phyloP scores from a whole-genome alignment of 2,888 invertebrate species.

The Myathropa florea region DNA sequence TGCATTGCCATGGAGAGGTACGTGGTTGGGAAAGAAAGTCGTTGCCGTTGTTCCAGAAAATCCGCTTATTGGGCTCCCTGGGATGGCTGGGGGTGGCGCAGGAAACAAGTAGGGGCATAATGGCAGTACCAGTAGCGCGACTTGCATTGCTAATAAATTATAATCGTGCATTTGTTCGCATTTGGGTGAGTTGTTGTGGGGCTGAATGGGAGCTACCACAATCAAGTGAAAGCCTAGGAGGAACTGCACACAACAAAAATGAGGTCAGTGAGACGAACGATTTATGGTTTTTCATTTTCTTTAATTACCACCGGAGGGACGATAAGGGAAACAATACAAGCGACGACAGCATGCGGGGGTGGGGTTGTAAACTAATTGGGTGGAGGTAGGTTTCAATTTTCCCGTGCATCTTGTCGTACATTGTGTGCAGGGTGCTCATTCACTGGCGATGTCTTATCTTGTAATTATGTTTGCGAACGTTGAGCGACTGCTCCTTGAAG shows the following conservation, averaged over 20 bases:
- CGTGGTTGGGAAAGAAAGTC: slow-evolving; percentile 23
- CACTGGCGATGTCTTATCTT: not conserved
- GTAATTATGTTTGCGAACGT: not conserved
- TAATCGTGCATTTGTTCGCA: slow-evolving; percentile 56
- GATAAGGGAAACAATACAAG: slow-evolving; percentile 49
- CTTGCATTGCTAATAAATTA: slow-evolving; percentile 66
- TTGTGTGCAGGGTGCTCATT: not conserved
- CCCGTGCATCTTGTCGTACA: not conserved
- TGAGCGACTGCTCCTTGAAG: not conserved
- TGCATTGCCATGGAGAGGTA: not conserved
- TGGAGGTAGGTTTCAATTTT: not conserved
- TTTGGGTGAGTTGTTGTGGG: slow-evolving; percentile 2
- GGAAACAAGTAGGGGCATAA: not conserved
- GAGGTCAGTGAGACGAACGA: slow-evolving; percentile 59
- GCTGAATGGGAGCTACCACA: slow-evolving; percentile 28
- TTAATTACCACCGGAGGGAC: slow-evolving; percentile 49
- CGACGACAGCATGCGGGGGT: not conserved
- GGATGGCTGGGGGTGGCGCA: not conserved
- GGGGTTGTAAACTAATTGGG: not conserved
- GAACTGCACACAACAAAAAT: slow-evolving; percentile 36
- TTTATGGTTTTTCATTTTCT: slow-evolving; percentile 70
- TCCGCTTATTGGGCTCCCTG: slow-evolving; percentile 37
- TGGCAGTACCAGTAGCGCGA: not conserved
- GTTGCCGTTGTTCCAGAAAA: slow-evolving; percentile 51
- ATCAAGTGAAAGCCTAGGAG: slow-evolving; percentile 5